A percentile compares a stretch with the other conserved stretches of the same genome.
Conservation (phyloP, 2,797 vertebrate species). For the Taenioides sp. region DNA sequence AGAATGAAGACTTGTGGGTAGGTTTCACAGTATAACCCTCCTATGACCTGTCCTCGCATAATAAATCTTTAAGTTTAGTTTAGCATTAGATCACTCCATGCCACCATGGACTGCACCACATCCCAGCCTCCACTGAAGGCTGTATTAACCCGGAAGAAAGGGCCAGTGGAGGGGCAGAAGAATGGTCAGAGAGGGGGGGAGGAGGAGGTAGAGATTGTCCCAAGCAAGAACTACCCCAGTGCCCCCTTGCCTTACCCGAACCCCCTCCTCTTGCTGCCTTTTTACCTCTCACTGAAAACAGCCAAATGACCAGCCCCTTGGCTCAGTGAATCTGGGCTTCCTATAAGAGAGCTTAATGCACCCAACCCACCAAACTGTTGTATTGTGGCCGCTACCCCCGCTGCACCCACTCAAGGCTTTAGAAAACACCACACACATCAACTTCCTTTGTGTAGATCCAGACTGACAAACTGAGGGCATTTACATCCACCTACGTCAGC, state of each 20-base stretch:
- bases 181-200: slow-evolving; percentile 65
- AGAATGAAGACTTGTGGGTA: not conserved
- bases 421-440: slow-evolving; percentile 90
- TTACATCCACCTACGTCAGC: slow-evolving; percentile 46
- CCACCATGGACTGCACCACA: slow-evolving; percentile 35
- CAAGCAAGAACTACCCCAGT: slow-evolving; percentile 79
- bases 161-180: slow-evolving; percentile 66
- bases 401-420: slow-evolving; percentile 79
- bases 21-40: not conserved
- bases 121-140: slow-evolving; percentile 61
- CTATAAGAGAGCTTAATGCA: slow-evolving; percentile 82
- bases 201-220: slow-evolving; percentile 79
- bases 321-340: slow-evolving; percentile 66
- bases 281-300: slow-evolving; percentile 59
- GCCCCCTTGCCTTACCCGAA: slow-evolving; percentile 76
- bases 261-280: slow-evolving; percentile 78
- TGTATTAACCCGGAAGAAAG: slow-evolving; percentile 68
- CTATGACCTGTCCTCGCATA: slow-evolving; percentile 32
- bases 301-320: slow-evolving; percentile 66
- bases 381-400: slow-evolving; percentile 79
- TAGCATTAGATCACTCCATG: slow-evolving; percentile 42
- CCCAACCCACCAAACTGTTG: slow-evolving; percentile 60
- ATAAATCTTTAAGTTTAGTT: slow-evolving; percentile 63
- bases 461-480: slow-evolving; percentile 64
- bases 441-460: slow-evolving; percentile 87